A percentile compares a stretch with the other conserved stretches of the same genome.
Evolutionary conservation across 2,113 vertebrate species (phyloP).

Genomic region (Australoheros scitulus): DNA sequence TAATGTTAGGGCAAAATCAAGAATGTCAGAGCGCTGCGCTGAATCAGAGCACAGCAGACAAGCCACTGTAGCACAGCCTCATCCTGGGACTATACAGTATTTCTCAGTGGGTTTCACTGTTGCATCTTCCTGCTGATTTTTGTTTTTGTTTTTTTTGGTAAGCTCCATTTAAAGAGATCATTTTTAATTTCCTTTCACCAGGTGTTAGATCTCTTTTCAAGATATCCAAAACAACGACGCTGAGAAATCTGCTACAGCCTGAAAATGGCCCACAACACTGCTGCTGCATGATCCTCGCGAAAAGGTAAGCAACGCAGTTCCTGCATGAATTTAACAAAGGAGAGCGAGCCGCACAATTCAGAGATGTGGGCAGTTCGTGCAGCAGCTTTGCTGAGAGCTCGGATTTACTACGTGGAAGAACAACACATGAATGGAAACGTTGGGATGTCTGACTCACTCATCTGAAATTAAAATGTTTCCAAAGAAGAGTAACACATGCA

Average conservation of each 20-base stretch:
- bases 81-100: neutral
- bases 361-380: neutral
- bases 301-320: neutral
- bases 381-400: neutral
- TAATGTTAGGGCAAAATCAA: conserved; percentile 3
- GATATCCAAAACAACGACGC: no score
- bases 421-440: neutral
- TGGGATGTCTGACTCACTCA: neutral
- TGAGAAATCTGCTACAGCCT: neutral
- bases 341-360: neutral
- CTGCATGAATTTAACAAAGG: neutral
- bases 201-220: no score
- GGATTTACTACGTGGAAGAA: neutral
- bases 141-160: neutral
- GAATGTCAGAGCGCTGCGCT: neutral
- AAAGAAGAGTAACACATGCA: conserved; percentile 6
- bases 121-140: neutral
- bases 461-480: neutral
- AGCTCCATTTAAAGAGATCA: neutral
- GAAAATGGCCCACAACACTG: neutral
- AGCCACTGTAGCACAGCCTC: neutral
- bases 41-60: neutral
- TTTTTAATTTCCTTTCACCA: neutral
- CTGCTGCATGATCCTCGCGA: neutral
- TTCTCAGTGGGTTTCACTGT: no score